These are phyloP conservation scores for Theonella swinhoei DNA, from an alignment of 37 sponge, comb jelly and placozoan species.

Conservation along the genomic window DNA sequence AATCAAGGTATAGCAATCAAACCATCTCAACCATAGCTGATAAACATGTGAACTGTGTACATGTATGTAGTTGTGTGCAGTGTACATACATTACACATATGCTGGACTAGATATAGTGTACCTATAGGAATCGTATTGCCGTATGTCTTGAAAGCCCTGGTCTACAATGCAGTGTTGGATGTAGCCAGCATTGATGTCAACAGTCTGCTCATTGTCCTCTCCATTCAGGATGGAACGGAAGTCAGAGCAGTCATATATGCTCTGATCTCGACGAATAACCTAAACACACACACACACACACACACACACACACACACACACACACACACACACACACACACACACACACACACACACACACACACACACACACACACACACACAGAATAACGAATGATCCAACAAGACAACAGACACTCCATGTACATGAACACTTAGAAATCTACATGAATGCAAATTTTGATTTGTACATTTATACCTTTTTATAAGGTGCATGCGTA, in stretches of 20 bases:
- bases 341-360: constrained; percentile 26
- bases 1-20: no score
- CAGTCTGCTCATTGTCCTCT: neutral
- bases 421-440: no score
- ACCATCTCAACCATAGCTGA: no score
- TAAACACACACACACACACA: no score
- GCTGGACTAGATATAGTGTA: no score
- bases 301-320: neutral
- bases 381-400: no score
- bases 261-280: neutral
- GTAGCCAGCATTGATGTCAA: constrained; percentile 15
- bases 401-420: constrained; percentile 5
- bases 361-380: constrained; percentile 14
- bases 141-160: constrained; percentile 11
- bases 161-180: constrained; percentile 28
- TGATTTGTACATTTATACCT: no score
- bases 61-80: no score
- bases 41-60: no score
- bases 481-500: no score
- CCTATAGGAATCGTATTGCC: constrained; percentile 29
- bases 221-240: neutral
- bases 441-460: no score
- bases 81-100: no score
- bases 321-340: constrained; percentile 1
- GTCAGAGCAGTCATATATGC: neutral